Evolutionary conservation across 2,113 vertebrate species (phyloP), one percentile per base, ranked within the genome.

Genomic region (Phalacrocorax carbo): DNA sequence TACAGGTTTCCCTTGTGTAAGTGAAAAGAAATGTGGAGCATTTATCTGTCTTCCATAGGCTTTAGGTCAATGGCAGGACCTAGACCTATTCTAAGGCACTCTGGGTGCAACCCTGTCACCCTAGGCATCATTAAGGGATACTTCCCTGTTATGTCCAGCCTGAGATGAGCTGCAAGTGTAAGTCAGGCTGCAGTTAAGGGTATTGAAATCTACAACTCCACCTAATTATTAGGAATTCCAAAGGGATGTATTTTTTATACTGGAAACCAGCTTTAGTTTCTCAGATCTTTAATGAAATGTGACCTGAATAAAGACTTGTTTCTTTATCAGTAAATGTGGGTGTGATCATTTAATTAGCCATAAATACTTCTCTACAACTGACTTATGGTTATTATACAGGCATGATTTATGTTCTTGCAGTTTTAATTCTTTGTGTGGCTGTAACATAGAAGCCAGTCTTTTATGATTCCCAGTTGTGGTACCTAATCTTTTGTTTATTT

Each of bases 321-420:
- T 80, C 20, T 82, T 92, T 32, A 57, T 40, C 51, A 66, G 75
- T 12, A 93, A 87, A 83, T 94, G 29, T 91, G 44, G 16, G 10
- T 79, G 44, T 93, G 62, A 69, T 85, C 88, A 88, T 49, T 58
- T 89, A 96, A 89, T 95, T 95, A 96, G 40, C 64, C 91, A 71
- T 91, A 96, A 92, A 94, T 91, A 64, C 46, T 93, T 76, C 69
- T 91, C 78, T 13, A 79, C 61, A 79, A n/a, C 36, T 94, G 23
- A 23, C 7, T 95, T 89, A 51, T 46, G 27, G 48, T 46, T 97
- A 94, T 81, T 97, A 93, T 38, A 88, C 15, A 88, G 76, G 32
- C 19, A 86, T 7, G 30, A 22, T 65, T 86, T 34, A 55, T 60
- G 26, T 90, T 83, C 52, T 60, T 62, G 10, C 17, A 78, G 79